Conservation (phyloP, 1,140 invertebrate genomes). For the Hermetia illucens region DNA sequence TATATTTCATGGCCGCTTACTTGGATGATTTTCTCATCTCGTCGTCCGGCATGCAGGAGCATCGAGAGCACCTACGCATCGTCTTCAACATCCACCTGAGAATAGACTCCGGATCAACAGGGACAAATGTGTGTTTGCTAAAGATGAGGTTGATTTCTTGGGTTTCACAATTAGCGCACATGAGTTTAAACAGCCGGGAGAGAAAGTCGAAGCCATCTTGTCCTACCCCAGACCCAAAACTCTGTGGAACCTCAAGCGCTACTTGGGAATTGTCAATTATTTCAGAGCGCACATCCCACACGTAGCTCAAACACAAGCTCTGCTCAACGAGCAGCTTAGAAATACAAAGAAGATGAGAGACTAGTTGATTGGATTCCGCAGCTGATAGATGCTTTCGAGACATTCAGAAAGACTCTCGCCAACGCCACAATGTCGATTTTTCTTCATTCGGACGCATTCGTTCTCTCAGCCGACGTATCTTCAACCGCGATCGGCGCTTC, state of each 20-base stretch:
- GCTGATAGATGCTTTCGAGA: no score
- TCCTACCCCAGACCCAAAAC: not conserved
- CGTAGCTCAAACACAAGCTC: no score
- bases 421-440: no score
- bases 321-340: no score
- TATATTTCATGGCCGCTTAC: slow-evolving; percentile 6
- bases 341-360: no score
- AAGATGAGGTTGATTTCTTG: not conserved
- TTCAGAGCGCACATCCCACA: no score
- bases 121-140: not conserved
- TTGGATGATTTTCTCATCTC: not conserved
- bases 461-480: no score
- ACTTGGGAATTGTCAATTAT: not conserved
- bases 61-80: not conserved
- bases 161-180: not conserved
- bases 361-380: no score
- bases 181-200: not conserved
- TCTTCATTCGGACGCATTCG: no score
- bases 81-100: not conserved
- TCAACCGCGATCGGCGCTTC: no score
- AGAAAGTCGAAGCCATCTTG: not conserved
- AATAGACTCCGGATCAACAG: not conserved
- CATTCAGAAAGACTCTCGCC: no score
- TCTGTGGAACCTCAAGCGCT: not conserved
- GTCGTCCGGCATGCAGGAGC: not conserved